Evolutionary conservation across 1,140 invertebrate species (phyloP).

Genomic region (Lethocerus indicus): DNA sequence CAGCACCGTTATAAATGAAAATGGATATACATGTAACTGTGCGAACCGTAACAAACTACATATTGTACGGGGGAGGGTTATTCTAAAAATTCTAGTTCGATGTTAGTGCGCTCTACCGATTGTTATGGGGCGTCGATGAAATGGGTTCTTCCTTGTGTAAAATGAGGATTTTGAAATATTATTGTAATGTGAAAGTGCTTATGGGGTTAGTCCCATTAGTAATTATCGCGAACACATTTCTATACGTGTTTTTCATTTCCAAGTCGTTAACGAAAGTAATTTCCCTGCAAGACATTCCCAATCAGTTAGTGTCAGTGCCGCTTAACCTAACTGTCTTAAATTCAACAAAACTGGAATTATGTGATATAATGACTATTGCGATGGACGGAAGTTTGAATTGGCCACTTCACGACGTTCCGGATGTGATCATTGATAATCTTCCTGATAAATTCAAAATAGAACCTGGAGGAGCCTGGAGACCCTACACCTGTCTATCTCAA

Average conservation of each 20-base stretch:
- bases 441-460: constrained; percentile 11
- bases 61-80: too few species aligned
- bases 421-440: constrained; percentile 6
- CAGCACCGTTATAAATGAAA: too few species aligned
- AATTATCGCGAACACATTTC: constrained; percentile 8
- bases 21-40: too few species aligned
- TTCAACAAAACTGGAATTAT: background rate
- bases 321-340: background rate
- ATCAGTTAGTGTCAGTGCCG: constrained; percentile 7
- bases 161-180: background rate
- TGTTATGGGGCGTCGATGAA: too few species aligned
- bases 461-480: constrained; percentile 51
- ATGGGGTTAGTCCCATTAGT: constrained; percentile 10
- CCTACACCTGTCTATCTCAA: constrained; percentile 48
- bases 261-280: constrained; percentile 6
- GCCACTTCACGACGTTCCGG: constrained; percentile 2
- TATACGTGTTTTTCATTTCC: constrained; percentile 12
- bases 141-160: background rate
- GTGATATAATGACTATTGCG: background rate
- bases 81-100: too few species aligned
- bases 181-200: constrained; percentile 9
- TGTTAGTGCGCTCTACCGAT: too few species aligned
- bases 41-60: too few species aligned
- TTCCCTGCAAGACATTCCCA: constrained; percentile 7
- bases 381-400: background rate